Evolutionary conservation across 2,888 invertebrate species (phyloP).

Genomic region (Tetropium fuscum): DNA sequence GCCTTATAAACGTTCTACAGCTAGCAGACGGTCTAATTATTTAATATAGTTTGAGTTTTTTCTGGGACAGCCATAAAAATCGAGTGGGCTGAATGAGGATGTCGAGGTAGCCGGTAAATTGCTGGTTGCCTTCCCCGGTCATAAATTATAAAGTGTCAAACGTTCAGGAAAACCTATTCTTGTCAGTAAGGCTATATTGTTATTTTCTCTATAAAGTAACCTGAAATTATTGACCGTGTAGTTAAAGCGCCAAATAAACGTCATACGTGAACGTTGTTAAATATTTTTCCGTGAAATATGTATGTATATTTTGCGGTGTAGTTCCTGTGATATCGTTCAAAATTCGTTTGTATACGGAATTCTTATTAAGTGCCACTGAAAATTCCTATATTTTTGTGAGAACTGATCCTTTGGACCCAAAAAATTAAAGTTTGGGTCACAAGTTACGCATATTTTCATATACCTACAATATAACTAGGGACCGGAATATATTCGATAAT

Average conservation of each 20-base stretch:
- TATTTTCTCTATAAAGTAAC: conserved; percentile 17
- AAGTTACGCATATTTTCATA: no score
- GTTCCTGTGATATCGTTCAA: no score
- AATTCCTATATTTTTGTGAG: no score
- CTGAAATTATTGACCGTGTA: conserved; percentile 11
- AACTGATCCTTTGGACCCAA: no score
- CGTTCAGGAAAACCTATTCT: conserved; percentile 10
- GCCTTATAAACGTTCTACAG: not conserved
- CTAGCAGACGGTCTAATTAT: conserved; percentile 12
- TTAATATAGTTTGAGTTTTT: conserved; percentile 4
- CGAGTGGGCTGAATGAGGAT: conserved; percentile 12
- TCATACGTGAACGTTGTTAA: not conserved
- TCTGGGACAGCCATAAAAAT: conserved; percentile 20
- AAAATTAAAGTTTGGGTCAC: no score
- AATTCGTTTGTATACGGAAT: no score
- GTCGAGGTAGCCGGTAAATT: conserved; percentile 26
- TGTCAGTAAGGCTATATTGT: conserved; percentile 16
- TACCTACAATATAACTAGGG: no score
- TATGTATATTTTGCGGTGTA: no score
- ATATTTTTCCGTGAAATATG: not conserved
- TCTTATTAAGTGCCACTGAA: no score
- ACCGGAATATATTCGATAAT: no score
- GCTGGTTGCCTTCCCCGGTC: conserved; percentile 18
- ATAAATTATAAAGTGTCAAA: conserved; percentile 22
- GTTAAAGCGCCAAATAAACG: not conserved